Conservation (phyloP, 2,888 invertebrate species). For the Seladonia tumulorum region DNA sequence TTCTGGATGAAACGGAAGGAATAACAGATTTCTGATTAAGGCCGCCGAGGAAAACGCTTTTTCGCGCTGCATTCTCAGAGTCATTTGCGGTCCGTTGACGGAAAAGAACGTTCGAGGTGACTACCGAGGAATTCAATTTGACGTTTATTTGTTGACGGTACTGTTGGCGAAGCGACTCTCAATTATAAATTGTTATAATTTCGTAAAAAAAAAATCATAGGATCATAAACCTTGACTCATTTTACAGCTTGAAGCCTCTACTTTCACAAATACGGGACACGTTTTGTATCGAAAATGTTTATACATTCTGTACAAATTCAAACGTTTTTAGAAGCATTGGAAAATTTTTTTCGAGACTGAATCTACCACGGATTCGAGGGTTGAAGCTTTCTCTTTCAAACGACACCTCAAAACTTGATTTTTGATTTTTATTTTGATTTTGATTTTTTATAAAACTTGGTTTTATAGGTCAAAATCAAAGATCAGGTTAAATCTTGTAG, state of each 20-base stretch:
- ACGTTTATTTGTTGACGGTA: not conserved
- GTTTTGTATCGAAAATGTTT: no score
- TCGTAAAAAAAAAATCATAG: not conserved
- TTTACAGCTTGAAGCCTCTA: not conserved
- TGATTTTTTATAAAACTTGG: no score
- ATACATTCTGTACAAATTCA: no score
- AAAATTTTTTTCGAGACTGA: no score
- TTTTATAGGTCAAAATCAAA: no score
- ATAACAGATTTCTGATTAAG: not conserved
- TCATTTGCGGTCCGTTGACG: not conserved
- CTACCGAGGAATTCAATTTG: not conserved
- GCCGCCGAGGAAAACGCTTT: not conserved
- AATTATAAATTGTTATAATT: not conserved
- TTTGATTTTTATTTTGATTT: no score
- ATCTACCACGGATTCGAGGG: no score
- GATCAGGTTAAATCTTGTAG: no score
- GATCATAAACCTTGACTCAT: not conserved
- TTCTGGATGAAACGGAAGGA: not conserved
- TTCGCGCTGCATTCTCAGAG: not conserved
- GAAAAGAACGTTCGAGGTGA: not conserved
- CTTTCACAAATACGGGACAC: no score
- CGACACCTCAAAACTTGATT: no score
- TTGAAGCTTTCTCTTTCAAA: no score
- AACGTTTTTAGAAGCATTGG: no score
- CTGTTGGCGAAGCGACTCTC: not conserved